phyloP scores from a whole-genome alignment of 2,113 vertebrate species.

The Ellobius talpinus region DNA sequence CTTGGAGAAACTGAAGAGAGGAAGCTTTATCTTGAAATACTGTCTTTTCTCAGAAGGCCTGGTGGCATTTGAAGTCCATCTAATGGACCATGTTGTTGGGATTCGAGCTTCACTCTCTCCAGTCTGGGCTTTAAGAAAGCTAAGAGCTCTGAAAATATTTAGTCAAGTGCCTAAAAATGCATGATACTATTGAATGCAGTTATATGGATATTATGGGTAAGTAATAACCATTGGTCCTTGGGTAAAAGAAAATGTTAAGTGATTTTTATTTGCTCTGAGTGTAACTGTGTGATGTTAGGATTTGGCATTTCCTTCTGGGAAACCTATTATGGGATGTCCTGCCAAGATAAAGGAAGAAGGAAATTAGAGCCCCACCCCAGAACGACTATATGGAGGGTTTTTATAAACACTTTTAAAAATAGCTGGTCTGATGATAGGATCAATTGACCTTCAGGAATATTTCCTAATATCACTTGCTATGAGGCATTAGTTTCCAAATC shows the following conservation, averaged over 20 bases:
- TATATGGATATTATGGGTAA: background rate
- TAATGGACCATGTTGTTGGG: background rate
- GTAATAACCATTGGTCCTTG: constrained; percentile 34
- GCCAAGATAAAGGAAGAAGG: constrained; percentile 81
- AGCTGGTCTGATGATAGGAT: constrained; percentile 78
- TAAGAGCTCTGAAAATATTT: constrained; percentile 39
- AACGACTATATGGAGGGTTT: constrained; percentile 72
- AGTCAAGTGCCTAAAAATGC: background rate
- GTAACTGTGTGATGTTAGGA: constrained; percentile 76
- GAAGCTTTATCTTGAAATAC: background rate
- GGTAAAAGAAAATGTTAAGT: constrained; percentile 73
- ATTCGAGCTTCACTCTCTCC: background rate
- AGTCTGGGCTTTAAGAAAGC: constrained; percentile 5
- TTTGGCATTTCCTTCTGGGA: constrained; percentile 73
- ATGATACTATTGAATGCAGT: background rate
- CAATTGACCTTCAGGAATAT: constrained; percentile 77
- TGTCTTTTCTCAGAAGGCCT: background rate
- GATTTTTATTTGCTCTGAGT: constrained; percentile 74
- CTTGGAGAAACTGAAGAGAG: background rate
- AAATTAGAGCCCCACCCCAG: constrained; percentile 71
- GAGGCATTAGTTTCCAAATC: constrained; percentile 69
- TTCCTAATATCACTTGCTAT: constrained; percentile 69
- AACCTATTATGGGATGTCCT: constrained; percentile 73
- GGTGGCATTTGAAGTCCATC: background rate
- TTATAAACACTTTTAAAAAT: constrained; percentile 77